Evolutionary conservation across 2,113 vertebrate species (phyloP).

Genomic region (Myotis yumanensis): DNA sequence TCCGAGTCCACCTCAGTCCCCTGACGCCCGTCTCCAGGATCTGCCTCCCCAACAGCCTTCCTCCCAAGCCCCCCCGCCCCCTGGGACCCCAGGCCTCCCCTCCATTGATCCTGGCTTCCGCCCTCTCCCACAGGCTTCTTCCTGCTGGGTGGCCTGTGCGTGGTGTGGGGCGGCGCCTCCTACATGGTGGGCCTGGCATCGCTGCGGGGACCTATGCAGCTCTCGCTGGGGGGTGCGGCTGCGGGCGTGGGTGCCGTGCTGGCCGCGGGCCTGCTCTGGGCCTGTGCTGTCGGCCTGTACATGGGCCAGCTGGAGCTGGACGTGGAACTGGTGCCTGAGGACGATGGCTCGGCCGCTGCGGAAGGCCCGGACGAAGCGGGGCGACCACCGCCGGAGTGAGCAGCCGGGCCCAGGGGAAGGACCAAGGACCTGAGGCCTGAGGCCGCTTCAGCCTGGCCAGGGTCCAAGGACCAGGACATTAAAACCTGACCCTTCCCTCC

Average conservation of each 20-base stretch:
- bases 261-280: constrained; percentile 89
- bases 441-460: not conserved
- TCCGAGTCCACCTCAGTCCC: not conserved
- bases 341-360: constrained; percentile 79
- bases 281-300: constrained; percentile 92
- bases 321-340: constrained; percentile 84
- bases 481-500: constrained; percentile 50
- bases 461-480: constrained; percentile 58
- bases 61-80: not conserved
- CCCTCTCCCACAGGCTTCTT: constrained; percentile 88
- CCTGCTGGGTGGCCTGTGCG: constrained; percentile 89
- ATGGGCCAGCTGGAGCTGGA: constrained; percentile 92
- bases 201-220: constrained; percentile 89
- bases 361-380: constrained; percentile 76
- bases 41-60: rapidly evolving
- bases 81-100: not conserved
- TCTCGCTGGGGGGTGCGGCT: constrained; percentile 85
- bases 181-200: constrained; percentile 87
- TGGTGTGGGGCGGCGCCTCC: constrained; percentile 88
- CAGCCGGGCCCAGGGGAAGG: not conserved
- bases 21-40: not conserved
- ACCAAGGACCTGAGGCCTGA: not conserved
- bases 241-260: constrained; percentile 84
- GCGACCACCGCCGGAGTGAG: constrained; percentile 67
- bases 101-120: not conserved